These are phyloP conservation scores for Microplitis demolitor DNA, from an alignment of 1,140 invertebrate genomes.

Conservation along the genomic window DNA sequence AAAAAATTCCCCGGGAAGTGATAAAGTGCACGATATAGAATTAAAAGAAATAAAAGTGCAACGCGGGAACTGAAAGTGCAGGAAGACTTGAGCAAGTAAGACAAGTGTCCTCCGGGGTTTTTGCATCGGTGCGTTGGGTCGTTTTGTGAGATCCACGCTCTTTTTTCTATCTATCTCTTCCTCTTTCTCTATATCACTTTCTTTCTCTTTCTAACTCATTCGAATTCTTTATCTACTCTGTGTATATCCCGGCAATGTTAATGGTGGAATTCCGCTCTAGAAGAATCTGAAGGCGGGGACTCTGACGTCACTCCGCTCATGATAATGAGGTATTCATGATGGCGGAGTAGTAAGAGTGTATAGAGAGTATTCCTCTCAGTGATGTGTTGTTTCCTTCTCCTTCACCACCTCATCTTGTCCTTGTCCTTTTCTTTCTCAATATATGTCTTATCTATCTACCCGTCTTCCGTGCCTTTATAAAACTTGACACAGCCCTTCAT, in stretches of 20 bases:
- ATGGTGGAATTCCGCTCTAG: constrained; percentile 74
- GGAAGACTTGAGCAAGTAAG: too few species aligned
- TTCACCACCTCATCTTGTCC: background rate
- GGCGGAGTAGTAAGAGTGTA: constrained; percentile 70
- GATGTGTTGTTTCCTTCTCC: constrained; percentile 9
- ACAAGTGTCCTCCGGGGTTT: background rate
- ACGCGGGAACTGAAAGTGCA: background rate
- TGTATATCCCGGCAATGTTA: constrained; percentile 50
- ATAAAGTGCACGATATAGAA: background rate
- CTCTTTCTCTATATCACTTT: background rate
- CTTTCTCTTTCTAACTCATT: background rate
- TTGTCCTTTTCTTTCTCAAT: constrained; percentile 15
- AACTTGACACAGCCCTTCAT: background rate
- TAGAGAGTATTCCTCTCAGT: constrained; percentile 27
- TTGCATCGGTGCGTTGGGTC: constrained; percentile 2
- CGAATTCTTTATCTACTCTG: constrained; percentile 9
- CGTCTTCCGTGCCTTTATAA: constrained; percentile 7
- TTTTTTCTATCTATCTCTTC: too few species aligned
- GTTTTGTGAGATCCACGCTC: background rate
- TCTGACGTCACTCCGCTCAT: constrained; percentile 75
- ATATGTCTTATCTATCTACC: background rate
- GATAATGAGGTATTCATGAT: constrained; percentile 85
- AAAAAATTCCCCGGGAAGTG: constrained; percentile 9
- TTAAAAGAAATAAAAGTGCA: constrained; percentile 7
- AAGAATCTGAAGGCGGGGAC: constrained; percentile 69